Evolutionary conservation across 2,888 invertebrate genomes (phyloP).

Genomic region (Pollenia labialis): DNA sequence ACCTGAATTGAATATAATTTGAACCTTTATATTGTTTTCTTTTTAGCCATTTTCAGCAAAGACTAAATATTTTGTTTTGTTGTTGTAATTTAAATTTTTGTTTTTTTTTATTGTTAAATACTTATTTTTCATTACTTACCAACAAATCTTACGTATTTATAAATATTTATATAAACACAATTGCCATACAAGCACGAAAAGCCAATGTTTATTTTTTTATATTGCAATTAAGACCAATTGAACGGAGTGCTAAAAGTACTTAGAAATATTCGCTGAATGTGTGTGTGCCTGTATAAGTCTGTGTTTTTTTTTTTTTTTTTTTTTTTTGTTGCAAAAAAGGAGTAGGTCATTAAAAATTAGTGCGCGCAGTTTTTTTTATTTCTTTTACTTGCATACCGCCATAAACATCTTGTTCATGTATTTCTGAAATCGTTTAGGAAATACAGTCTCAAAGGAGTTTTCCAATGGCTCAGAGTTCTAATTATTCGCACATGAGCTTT

Average conservation of each 20-base stretch:
- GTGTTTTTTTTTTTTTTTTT: not conserved
- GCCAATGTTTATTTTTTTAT: slow-evolving; percentile 60
- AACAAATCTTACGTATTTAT: not conserved
- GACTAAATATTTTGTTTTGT: not conserved
- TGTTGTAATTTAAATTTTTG: slow-evolving; percentile 5
- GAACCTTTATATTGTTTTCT: slow-evolving; percentile 13
- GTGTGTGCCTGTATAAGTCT: slow-evolving; percentile 23
- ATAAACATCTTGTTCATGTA: slow-evolving; percentile 45
- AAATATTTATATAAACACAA: not conserved
- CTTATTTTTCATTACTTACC: not conserved
- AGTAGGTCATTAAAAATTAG: slow-evolving; percentile 66
- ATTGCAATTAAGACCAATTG: slow-evolving; percentile 65
- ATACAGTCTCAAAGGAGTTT: slow-evolving; percentile 50
- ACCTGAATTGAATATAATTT: too few species aligned
- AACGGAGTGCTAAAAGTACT: slow-evolving; percentile 44
- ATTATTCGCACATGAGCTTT: slow-evolving; percentile 20
- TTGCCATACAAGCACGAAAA: slow-evolving; percentile 58
- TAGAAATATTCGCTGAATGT: slow-evolving; percentile 6
- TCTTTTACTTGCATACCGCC: not conserved
- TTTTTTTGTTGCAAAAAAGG: slow-evolving; percentile 1
- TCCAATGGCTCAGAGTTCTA: slow-evolving; percentile 37
- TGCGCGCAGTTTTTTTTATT: slow-evolving; percentile 21
- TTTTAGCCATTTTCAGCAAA: not conserved
- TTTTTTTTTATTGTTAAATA: slow-evolving; percentile 16
- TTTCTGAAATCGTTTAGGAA: slow-evolving; percentile 40